Base-by-base conservation (phyloP, 2,888 invertebrate genomes). In the Eumacrocentrus americanus region DNA sequence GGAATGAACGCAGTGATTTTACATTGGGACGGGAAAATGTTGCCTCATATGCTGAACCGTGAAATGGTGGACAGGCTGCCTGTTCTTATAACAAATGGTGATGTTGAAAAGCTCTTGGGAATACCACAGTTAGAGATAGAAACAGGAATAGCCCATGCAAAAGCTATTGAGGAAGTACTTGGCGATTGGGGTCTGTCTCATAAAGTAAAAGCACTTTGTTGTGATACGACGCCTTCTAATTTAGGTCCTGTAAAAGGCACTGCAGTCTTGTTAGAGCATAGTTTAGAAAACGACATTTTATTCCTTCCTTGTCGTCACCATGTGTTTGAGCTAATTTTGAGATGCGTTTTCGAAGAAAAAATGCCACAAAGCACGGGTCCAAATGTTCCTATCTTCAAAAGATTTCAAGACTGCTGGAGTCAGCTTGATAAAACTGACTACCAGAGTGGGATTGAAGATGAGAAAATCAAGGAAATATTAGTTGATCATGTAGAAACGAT, bases 11-110 rank as follows among this genome's bases (percentile, higher is more conserved):
- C 51, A n/a, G n/a, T 4, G 11, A 37, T 37, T 9, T 37, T n/a
- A 9, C 37, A 37, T 37, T 37, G n/a, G 67, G n/a, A 73, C 63
- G 67, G 67, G 14, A 72, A 71, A 64, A 18, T 72, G 38, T 47
- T 69, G 42, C 25, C 12, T 3, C 40, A 53, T 48, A 20, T 68
- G 35, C 12, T 16, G 11, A 37, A 51, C 53, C 58, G 48, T 48
- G 60, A 61, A 50, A 42, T 47, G 40, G 62, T 62, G 25, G 66
- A 71, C 47, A 51, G 66, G 46, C 25, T 70, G 29, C 65, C 69
- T 20, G 60, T 69, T 51, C 55, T 68, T 16, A 58, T 63, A 20
- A 62, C 66, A 46, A 25, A 42, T 58, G 61, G 56, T 11, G 60
- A 46, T 25, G 53, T 44, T 42, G 67, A 66, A 51, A 65, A 70